Evolutionary conservation across 1,140 invertebrate species (phyloP).

Genomic region (Caenorhabditis remanei): DNA sequence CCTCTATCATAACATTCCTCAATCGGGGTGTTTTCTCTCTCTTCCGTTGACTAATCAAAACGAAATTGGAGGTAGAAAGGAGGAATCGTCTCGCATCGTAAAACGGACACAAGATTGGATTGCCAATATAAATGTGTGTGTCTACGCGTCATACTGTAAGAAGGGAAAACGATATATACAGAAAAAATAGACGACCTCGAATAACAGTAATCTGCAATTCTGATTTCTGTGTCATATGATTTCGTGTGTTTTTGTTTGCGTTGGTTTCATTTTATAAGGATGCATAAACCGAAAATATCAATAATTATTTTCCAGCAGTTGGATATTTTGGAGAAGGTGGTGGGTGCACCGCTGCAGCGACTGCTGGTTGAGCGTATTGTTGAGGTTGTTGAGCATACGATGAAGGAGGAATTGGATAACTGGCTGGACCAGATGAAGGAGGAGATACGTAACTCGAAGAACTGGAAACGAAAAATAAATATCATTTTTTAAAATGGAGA

Average conservation of each 20-base stretch:
- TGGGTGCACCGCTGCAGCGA: background rate
- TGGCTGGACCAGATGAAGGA: background rate
- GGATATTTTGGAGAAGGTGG: conserved; percentile 20
- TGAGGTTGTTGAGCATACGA: conserved; percentile 17
- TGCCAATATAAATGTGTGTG: conserved; percentile 43
- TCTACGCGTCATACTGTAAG: conserved; percentile 36
- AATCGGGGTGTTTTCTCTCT: background rate
- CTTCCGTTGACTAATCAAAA: conserved; percentile 45
- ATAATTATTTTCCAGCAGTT: conserved; percentile 20
- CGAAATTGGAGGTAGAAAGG: conserved; percentile 40
- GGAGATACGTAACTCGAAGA: conserved; percentile 5
- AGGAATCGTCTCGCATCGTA: conserved; percentile 52
- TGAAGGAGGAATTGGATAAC: conserved; percentile 25
- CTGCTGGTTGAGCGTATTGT: conserved; percentile 11
- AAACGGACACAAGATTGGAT: conserved; percentile 50
- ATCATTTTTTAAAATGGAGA: too few species aligned
- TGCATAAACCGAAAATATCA: too few species aligned
- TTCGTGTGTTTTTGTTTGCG: background rate
- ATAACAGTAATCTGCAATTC: background rate
- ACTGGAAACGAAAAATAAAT: background rate
- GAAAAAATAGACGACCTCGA: conserved; percentile 8
- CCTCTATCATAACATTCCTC: conserved; percentile 1
- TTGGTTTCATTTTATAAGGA: background rate
- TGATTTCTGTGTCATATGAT: background rate
- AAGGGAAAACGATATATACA: background rate